Conservation (phyloP, 1,140 invertebrate genomes). For the Pogonus chalceus region DNA sequence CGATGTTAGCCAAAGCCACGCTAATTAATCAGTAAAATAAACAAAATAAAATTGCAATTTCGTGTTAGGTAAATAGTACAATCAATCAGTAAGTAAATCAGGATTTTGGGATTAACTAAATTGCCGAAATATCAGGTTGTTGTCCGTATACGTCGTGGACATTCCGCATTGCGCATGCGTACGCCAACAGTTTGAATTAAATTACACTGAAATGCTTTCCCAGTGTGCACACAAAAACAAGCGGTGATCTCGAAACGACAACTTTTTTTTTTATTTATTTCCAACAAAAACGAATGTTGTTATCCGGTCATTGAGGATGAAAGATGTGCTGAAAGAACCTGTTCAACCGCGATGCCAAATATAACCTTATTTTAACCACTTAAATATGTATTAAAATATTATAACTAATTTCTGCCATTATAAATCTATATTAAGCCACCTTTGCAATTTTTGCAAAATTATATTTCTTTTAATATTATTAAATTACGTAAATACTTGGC, state of each 20-base stretch:
- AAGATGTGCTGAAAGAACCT: not conserved
- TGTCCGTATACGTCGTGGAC: too few species aligned
- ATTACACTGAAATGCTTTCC: not conserved
- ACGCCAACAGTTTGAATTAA: not conserved
- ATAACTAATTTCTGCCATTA: too few species aligned
- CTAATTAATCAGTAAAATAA: not conserved
- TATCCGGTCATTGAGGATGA: not conserved
- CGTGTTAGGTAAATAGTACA: not conserved
- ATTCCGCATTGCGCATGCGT: not conserved
- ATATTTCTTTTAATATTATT: too few species aligned
- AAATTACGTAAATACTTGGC: too few species aligned
- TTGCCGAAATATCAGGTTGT: not conserved
- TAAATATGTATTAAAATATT: too few species aligned
- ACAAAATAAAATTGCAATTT: not conserved
- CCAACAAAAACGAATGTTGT: not conserved
- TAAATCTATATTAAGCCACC: too few species aligned
- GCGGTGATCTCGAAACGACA: not conserved
- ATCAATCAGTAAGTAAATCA: not conserved
- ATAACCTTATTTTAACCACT: too few species aligned
- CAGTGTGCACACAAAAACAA: not conserved
- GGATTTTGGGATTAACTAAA: not conserved
- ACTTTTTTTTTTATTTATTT: too few species aligned
- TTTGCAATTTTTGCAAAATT: too few species aligned
- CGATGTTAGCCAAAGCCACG: not conserved
- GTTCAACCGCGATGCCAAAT: too few species aligned